Conservation (phyloP, 2,797 vertebrate genomes). For the Schizopygopsis pylzovi region DNA sequence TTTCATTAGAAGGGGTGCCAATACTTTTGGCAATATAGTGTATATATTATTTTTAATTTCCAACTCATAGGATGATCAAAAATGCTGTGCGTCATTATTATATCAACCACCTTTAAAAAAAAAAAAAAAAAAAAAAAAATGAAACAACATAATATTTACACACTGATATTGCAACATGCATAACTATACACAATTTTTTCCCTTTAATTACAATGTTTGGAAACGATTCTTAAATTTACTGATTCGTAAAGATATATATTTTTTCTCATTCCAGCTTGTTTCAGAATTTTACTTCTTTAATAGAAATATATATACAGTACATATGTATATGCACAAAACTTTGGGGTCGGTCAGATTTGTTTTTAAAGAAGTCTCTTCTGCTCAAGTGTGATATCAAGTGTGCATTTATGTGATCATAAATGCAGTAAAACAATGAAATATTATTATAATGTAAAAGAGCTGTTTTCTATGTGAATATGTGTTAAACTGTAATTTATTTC, state of each 20-base stretch:
- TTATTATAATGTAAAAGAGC: fast-evolving
- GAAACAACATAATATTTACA: neutral
- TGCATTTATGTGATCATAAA: neutral
- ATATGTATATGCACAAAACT: neutral
- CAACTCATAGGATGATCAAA: neutral
- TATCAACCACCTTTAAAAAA: neutral
- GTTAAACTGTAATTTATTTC: neutral
- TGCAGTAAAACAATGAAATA: neutral
- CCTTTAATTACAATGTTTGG: neutral
- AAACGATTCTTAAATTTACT: neutral
- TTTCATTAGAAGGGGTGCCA: no score
- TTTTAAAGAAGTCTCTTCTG: no score
- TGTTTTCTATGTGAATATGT: neutral
- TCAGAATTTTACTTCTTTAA: neutral
- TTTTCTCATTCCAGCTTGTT: neutral
- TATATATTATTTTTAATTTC: neutral
- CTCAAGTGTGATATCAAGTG: neutral
- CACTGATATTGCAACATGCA: neutral
- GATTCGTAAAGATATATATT: neutral
- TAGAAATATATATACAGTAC: neutral
- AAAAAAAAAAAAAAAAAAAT: neutral
- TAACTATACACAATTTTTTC: neutral
- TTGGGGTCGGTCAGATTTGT: neutral
- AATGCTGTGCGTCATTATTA: neutral
- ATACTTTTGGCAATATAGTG: no score